These are phyloP conservation scores for Bicyclus anynana DNA, from an alignment of 1,140 invertebrate species.

Conservation along the genomic window DNA sequence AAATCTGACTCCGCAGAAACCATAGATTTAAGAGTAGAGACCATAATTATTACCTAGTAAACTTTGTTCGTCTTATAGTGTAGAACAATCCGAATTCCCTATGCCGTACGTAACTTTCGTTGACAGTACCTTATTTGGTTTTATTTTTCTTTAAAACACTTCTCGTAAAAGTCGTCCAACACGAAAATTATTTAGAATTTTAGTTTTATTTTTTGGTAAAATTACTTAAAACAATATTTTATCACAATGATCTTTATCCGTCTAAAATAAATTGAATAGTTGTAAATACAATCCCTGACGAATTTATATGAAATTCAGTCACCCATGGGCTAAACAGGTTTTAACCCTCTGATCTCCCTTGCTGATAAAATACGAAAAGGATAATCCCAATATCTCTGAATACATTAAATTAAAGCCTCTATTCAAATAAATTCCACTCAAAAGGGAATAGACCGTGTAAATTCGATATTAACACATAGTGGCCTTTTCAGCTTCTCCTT, in stretches of 20 bases:
- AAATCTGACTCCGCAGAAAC: no score
- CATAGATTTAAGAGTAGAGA: no score
- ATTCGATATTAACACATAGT: not conserved
- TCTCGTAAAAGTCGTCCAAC: no score
- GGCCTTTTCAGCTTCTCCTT: not conserved
- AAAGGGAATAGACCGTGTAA: conserved; percentile 9
- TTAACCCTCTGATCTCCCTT: conserved; percentile 16
- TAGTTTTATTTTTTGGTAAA: no score
- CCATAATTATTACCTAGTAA: no score
- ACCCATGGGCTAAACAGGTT: conserved; percentile 18
- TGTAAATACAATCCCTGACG: conserved; percentile 3
- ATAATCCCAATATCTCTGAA: conserved; percentile 23
- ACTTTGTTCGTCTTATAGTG: no score
- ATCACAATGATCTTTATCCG: not conserved
- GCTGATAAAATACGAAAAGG: conserved; percentile 24
- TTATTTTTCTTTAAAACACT: no score
- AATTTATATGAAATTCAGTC: conserved; percentile 14
- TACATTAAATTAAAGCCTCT: conserved; percentile 21
- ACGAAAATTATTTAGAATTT: no score
- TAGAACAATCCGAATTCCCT: no score
- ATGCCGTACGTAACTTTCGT: no score
- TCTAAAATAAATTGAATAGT: not conserved
- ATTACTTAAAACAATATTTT: no score
- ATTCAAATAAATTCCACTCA: conserved; percentile 7
- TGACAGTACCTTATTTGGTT: no score